Evolutionary conservation across 2,888 invertebrate genomes (phyloP), one percentile per base, ranked within the genome.

Genomic region (Heliconius cydno): DNA sequence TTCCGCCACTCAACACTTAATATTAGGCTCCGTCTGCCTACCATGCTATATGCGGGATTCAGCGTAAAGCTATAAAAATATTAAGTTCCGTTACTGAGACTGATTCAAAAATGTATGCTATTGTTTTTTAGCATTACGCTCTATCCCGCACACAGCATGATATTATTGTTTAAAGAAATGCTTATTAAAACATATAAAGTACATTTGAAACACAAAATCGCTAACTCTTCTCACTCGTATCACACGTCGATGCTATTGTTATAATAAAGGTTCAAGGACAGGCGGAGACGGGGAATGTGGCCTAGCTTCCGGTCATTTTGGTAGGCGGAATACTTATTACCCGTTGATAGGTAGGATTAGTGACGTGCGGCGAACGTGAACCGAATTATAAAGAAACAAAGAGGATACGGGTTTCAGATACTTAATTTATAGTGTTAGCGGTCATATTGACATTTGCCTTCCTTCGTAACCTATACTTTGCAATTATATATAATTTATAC

Each of bases 181-280:
- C 13, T 3, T 46, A 13, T 34, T 46, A 13, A 52, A 60, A 25
- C 22, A n/a, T 12, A 7, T 65, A 65, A 13, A 25, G 15, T 65
- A 28, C 0, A 28, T 15, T 7, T 15, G 13, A 28, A 25, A 28
- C 6, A 28, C n/a, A 25, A 66, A 81, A 41, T 41, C 85, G 86
- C 86, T 83, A 5, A 1, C 12, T 78, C 79, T 78, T 82, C 28
- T 83, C 63, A 77, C 82, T 86, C 85, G 70, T 4, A 76, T 79
- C 85, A 83, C 34, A 52, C 81, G 72, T 79, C 76, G 79, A 80
- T 83, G 82, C 83, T 86, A 88, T 88, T 88, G 88, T 89, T 84
- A 86, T 86, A 84, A 83, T 87, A 83, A 78, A 84, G 88, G 90
- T 92, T 94, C 94, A 94, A 94, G 93, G 93, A 82, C 94, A 89